Evolutionary conservation across 1,140 invertebrate genomes (phyloP).

Genomic region (Caligus rogercresseyi): DNA sequence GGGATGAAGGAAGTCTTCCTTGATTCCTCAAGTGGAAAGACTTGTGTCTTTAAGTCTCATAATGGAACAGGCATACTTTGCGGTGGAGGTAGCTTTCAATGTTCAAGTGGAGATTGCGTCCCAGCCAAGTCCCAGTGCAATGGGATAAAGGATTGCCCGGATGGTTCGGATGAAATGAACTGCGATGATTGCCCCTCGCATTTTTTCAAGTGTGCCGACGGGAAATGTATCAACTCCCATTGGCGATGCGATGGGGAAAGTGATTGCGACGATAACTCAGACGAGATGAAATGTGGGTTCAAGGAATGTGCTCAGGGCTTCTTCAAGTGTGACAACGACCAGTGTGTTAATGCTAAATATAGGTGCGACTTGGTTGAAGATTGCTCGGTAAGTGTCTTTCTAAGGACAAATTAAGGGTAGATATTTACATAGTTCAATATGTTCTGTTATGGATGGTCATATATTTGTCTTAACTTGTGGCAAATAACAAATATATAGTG

Average conservation of each 20-base stretch:
- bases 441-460: too few species aligned
- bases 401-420: too few species aligned
- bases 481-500: too few species aligned
- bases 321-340: slow-evolving; percentile 40
- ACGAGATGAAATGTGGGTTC: slow-evolving; percentile 31
- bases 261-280: slow-evolving; percentile 38
- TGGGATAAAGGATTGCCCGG: slow-evolving; percentile 32
- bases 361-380: slow-evolving; percentile 47
- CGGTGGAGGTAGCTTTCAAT: slow-evolving; percentile 28
- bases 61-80: slow-evolving; percentile 31
- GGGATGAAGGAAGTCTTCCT: slow-evolving; percentile 49
- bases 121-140: slow-evolving; percentile 30
- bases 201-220: slow-evolving; percentile 39
- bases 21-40: slow-evolving; percentile 42
- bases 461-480: too few species aligned
- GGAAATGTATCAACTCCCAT: slow-evolving; percentile 33
- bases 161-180: slow-evolving; percentile 28
- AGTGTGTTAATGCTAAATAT: slow-evolving; percentile 53
- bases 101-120: slow-evolving; percentile 35
- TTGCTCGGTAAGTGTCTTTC: slow-evolving; percentile 36
- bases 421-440: too few species aligned
- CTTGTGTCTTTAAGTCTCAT: too few species aligned
- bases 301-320: slow-evolving; percentile 34
- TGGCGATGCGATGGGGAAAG: slow-evolving; percentile 38
- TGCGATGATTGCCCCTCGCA: slow-evolving; percentile 28